A percentile compares a stretch with the other conserved stretches of the same genome.
Conservation (phyloP, 2,888 invertebrate genomes). For the Leptinotarsa haldemani region DNA sequence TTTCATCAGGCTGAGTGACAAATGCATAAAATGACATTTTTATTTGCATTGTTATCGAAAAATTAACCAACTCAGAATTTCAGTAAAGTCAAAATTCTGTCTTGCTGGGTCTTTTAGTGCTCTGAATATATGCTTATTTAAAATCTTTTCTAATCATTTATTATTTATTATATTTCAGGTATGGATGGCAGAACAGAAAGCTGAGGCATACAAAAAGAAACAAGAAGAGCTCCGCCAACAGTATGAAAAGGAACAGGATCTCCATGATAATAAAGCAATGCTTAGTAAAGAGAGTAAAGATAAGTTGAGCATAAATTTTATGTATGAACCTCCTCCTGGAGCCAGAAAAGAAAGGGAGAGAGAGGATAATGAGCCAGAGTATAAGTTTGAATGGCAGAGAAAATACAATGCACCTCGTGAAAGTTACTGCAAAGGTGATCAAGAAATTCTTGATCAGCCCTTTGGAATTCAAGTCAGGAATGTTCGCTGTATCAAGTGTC, state of each 20-base stretch:
- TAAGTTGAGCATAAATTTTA: conserved; percentile 96
- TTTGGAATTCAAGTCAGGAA: conserved; percentile 98
- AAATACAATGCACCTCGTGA: conserved; percentile 99
- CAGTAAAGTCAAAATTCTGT: too few species aligned
- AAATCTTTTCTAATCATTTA: too few species aligned
- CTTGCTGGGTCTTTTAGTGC: too few species aligned
- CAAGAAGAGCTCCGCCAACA: conserved; percentile 96
- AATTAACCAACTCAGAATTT: too few species aligned
- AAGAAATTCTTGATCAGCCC: conserved; percentile 97
- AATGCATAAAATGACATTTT: too few species aligned
- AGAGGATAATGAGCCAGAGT: conserved; percentile 94
- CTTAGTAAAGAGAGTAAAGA: conserved; percentile 99
- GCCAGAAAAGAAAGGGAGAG: conserved; percentile 91
- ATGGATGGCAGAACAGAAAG: conserved; percentile 99
- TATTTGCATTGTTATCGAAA: too few species aligned
- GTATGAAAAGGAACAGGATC: conserved; percentile 98
- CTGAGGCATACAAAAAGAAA: conserved; percentile 95
- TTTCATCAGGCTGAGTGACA: too few species aligned
- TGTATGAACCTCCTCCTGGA: conserved; percentile 99
- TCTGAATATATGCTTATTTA: too few species aligned
- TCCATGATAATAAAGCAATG: conserved; percentile 93
- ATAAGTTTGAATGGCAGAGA: conserved; percentile 99
- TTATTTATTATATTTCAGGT: conserved; percentile 68
- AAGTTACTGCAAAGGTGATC: conserved; percentile 97
- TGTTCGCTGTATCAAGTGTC: conserved; percentile 98